phyloP scores from a whole-genome alignment of 1,140 invertebrate species.

The Reticulitermes speratus region DNA sequence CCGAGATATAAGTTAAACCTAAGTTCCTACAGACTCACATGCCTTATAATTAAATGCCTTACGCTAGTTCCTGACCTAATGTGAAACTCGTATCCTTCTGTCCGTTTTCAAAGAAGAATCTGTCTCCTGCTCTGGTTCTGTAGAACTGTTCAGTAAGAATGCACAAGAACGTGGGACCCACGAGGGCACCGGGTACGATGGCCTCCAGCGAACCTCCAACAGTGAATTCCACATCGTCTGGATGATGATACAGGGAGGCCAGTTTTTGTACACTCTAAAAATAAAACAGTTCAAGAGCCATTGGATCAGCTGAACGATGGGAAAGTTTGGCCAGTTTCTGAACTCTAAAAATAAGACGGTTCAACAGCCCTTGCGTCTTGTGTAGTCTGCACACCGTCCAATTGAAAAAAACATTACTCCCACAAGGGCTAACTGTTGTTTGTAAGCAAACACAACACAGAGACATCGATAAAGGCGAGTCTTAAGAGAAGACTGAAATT shows the following conservation, averaged over 20 bases:
- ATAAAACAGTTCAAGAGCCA: slow-evolving; percentile 21
- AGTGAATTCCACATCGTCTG: slow-evolving; percentile 86
- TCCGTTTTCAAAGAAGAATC: slow-evolving; percentile 77
- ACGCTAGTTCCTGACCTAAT: slow-evolving; percentile 56
- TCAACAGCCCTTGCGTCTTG: not conserved
- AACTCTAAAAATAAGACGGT: slow-evolving; percentile 54
- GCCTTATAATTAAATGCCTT: too few relatives aligned
- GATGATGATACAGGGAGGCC: slow-evolving; percentile 60
- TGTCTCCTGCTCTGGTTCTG: slow-evolving; percentile 76
- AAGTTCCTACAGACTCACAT: too few relatives aligned
- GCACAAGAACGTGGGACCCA: slow-evolving; percentile 90
- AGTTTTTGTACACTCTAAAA: slow-evolving; percentile 65
- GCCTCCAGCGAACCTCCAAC: slow-evolving; percentile 80
- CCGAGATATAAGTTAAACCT: too few relatives aligned
- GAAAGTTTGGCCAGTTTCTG: slow-evolving; percentile 64
- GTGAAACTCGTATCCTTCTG: slow-evolving; percentile 67
- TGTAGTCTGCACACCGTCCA: too few relatives aligned
- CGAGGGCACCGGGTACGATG: slow-evolving; percentile 71
- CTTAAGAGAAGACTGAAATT: too few relatives aligned
- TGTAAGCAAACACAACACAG: too few relatives aligned
- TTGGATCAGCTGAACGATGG: slow-evolving; percentile 48
- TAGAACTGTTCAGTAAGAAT: slow-evolving; percentile 89
- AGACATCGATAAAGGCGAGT: too few relatives aligned
- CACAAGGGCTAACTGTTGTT: too few relatives aligned
- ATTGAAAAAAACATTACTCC: too few relatives aligned